phyloP scores from a whole-genome alignment of 1,140 invertebrate species.

The Drosophila lowei region DNA sequence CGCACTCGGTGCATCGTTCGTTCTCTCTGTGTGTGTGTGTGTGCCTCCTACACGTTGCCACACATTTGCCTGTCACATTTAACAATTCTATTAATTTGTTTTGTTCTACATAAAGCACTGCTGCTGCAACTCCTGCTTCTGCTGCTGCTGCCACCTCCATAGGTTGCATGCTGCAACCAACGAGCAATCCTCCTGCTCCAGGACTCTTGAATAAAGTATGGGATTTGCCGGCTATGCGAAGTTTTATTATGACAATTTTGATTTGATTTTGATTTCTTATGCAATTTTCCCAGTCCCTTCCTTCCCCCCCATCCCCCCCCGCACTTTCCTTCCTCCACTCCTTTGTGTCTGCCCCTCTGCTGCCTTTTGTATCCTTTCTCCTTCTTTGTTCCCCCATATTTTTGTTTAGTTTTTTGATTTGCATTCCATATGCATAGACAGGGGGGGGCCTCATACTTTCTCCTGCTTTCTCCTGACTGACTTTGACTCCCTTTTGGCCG shows the following conservation, averaged over 20 bases:
- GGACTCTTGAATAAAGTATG: conserved; percentile 64
- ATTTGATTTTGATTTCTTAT: conserved; percentile 80
- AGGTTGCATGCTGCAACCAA: conserved; percentile 2
- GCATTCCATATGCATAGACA: conserved; percentile 63
- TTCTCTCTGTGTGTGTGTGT: no score
- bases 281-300: conserved; percentile 50
- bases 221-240: conserved; percentile 46
- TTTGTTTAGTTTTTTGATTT: conserved; percentile 64
- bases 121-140: conserved; percentile 10
- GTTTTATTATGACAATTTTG: conserved; percentile 80
- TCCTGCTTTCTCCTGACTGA: no score
- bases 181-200: conserved; percentile 3
- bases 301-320: neutral
- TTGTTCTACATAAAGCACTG: conserved; percentile 69
- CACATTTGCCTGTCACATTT: conserved; percentile 75
- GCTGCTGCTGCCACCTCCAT: no score
- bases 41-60: conserved; percentile 37
- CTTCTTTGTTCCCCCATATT: conserved; percentile 33
- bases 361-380: neutral
- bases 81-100: conserved; percentile 82
- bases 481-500: no score
- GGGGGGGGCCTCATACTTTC: no score
- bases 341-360: conserved; percentile 1
- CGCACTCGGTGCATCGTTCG: no score
- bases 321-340: neutral